These are phyloP conservation scores for Aplysina aerophoba DNA, from an alignment of 37 sponge, comb jelly and placozoan genomes.

Conservation along the genomic window DNA sequence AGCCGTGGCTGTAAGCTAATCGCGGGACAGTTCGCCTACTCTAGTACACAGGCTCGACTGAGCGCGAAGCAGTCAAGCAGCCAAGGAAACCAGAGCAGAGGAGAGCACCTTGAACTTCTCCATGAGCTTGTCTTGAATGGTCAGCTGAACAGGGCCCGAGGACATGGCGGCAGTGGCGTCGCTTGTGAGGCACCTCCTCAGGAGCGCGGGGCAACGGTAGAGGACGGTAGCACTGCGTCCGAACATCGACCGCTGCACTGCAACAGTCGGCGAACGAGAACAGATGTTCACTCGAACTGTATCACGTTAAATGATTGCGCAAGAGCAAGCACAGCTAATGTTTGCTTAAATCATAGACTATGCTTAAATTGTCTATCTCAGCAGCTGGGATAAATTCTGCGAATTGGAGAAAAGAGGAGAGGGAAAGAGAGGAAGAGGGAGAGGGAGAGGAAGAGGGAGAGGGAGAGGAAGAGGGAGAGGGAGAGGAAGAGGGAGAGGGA, in stretches of 20 bases:
- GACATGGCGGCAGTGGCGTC: neutral
- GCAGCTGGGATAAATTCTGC: no score
- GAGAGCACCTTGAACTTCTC: neutral
- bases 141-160: neutral
- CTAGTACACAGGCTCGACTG: neutral
- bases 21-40: neutral
- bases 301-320: no score
- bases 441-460: conserved; percentile 5
- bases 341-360: neutral
- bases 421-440: neutral
- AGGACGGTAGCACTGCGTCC: conserved; percentile 33
- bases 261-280: neutral
- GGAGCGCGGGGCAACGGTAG: no score
- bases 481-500: neutral
- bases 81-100: neutral
- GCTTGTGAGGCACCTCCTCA: no score
- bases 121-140: conserved; percentile 1
- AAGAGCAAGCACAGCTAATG: neutral
- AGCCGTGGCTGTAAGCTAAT: no score
- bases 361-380: no score
- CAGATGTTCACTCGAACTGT: no score
- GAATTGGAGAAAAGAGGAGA: no score
- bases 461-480: neutral
- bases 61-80: neutral
- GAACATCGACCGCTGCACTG: neutral